These are phyloP conservation scores for Acromyrmex heyeri DNA, from an alignment of 1,140 invertebrate species.

Conservation along the genomic window DNA sequence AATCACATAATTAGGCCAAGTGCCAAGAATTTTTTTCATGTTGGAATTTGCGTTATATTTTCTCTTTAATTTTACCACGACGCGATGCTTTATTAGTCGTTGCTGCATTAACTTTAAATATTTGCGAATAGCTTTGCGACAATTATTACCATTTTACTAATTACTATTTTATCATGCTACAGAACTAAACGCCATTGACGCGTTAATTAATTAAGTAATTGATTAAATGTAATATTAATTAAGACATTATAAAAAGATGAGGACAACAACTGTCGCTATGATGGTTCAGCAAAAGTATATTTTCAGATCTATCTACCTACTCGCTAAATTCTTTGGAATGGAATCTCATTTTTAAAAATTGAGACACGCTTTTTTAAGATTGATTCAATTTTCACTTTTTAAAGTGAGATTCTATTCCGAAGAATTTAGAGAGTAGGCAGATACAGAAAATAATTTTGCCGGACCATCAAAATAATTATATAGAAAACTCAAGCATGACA, in stretches of 20 bases:
- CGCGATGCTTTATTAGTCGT: not conserved
- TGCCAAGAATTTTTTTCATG: not conserved
- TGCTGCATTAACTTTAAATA: not conserved
- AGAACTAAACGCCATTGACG: not conserved
- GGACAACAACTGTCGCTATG: not conserved
- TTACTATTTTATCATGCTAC: no score
- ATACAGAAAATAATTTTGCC: no score
- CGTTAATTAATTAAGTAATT: conserved; percentile 3
- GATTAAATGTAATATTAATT: conserved; percentile 1
- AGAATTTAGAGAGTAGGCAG: no score
- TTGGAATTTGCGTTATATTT: conserved; percentile 2
- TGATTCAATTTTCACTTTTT: no score
- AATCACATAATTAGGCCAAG: conserved; percentile 56
- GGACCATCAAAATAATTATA: no score
- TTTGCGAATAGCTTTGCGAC: not conserved
- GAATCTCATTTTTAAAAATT: not conserved
- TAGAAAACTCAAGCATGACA: no score
- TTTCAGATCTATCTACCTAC: no score
- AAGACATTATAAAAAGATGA: not conserved
- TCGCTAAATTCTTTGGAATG: no score
- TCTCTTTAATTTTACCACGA: not conserved
- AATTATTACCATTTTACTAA: not conserved
- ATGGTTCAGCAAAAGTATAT: no score
- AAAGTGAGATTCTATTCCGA: no score
- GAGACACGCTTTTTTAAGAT: no score